A percentile compares a stretch with the other conserved stretches of the same genome.
phyloP scores from a whole-genome alignment of 2,113 vertebrate genomes.

The Cranoglanis bouderius region DNA sequence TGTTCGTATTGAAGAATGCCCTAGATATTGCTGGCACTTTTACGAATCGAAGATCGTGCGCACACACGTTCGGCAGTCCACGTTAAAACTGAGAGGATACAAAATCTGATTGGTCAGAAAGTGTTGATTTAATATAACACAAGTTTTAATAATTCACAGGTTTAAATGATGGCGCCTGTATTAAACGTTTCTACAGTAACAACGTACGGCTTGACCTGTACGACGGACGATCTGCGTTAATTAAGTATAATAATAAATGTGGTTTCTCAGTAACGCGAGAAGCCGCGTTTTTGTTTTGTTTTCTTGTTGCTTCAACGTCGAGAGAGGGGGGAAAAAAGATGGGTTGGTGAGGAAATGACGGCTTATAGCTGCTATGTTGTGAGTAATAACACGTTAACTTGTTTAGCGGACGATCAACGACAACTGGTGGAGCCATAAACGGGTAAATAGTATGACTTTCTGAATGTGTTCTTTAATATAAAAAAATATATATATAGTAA shows the following conservation, averaged over 20 bases:
- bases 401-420: too few species aligned
- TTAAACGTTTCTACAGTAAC: background rate
- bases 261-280: too few species aligned
- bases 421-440: too few species aligned
- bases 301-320: too few species aligned
- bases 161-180: background rate
- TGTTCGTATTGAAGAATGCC: slow-evolving; percentile 22
- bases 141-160: background rate
- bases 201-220: background rate
- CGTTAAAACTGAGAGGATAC: background rate
- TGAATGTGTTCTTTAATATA: background rate
- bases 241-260: background rate
- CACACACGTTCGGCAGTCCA: too few species aligned
- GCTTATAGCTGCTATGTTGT: too few species aligned
- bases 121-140: background rate
- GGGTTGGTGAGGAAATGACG: too few species aligned
- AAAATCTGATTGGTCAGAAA: background rate
- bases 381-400: too few species aligned
- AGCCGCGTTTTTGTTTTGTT: too few species aligned
- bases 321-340: too few species aligned
- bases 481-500: background rate
- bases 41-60: background rate
- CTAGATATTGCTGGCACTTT: background rate
- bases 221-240: background rate
- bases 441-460: background rate